These are phyloP conservation scores for Paramisgurnus dabryanus DNA, from an alignment of 2,113 vertebrate genomes.

Conservation along the genomic window DNA sequence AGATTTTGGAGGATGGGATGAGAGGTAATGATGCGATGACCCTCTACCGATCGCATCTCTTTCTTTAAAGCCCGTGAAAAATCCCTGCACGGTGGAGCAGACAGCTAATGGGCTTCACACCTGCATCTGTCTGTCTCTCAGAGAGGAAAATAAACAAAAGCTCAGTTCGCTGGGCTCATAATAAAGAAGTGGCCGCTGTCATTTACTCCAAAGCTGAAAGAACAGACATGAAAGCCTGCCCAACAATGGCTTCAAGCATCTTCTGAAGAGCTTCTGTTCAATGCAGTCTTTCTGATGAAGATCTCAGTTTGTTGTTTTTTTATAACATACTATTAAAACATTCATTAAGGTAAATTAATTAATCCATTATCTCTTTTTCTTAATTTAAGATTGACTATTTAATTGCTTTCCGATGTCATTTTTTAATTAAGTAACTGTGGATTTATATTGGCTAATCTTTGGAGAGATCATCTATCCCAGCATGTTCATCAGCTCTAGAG, in stretches of 20 bases:
- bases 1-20: conserved; percentile 22
- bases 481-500: too few species aligned
- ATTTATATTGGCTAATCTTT: background rate
- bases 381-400: conserved; percentile 26
- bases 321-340: conserved; percentile 35
- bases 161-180: conserved; percentile 9
- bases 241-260: conserved; percentile 12
- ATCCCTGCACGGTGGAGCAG: conserved; percentile 8
- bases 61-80: conserved; percentile 23
- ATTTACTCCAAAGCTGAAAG: conserved; percentile 12
- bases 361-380: conserved; percentile 46
- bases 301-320: background rate
- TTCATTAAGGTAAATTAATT: conserved; percentile 45
- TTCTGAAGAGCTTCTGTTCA: conserved; percentile 1
- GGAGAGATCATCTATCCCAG: background rate
- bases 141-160: conserved; percentile 26
- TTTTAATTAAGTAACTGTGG: conserved; percentile 5
- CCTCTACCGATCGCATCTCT: conserved; percentile 23
- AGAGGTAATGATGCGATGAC: conserved; percentile 39
- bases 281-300: conserved; percentile 1
- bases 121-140: conserved; percentile 27
- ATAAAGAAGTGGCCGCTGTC: conserved; percentile 2
- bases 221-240: conserved; percentile 2
- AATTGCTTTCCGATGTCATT: conserved; percentile 49
- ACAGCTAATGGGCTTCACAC: conserved; percentile 32